phyloP scores from a whole-genome alignment of 2,888 invertebrate genomes.

The Geophilus truncorum region DNA sequence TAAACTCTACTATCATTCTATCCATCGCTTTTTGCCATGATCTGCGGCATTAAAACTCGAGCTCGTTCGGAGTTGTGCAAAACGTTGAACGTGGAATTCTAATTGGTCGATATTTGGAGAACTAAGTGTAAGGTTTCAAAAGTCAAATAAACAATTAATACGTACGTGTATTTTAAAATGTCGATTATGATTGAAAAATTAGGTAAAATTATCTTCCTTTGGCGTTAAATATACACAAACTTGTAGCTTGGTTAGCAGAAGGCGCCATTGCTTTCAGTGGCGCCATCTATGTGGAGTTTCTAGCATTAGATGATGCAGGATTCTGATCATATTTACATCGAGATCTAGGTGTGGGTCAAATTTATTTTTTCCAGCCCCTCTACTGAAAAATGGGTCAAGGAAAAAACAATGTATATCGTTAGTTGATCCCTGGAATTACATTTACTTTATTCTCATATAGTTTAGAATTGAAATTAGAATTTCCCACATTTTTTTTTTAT shows the following conservation, averaged over 20 bases:
- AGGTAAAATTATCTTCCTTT: neutral
- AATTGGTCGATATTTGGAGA: neutral
- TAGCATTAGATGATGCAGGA: neutral
- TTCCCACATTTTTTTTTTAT: no score
- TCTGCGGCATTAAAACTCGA: constrained; percentile 10
- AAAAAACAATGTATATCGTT: no score
- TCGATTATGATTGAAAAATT: neutral
- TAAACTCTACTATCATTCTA: neutral
- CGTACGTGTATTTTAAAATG: neutral
- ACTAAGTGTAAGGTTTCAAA: neutral
- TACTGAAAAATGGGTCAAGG: no score
- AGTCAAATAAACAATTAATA: neutral
- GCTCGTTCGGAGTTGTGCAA: neutral
- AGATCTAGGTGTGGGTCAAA: no score
- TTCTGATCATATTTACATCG: no score
- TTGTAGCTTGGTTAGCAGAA: neutral
- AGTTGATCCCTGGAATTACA: no score
- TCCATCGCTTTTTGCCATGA: neutral
- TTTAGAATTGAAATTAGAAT: no score
- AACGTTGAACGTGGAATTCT: neutral
- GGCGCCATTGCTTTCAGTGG: neutral
- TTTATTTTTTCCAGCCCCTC: no score
- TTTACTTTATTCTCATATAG: no score
- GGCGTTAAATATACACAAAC: neutral
- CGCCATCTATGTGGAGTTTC: neutral